These are phyloP conservation scores for Trematomus bernacchii DNA, from an alignment of 2,797 vertebrate species.

Conservation along the genomic window DNA sequence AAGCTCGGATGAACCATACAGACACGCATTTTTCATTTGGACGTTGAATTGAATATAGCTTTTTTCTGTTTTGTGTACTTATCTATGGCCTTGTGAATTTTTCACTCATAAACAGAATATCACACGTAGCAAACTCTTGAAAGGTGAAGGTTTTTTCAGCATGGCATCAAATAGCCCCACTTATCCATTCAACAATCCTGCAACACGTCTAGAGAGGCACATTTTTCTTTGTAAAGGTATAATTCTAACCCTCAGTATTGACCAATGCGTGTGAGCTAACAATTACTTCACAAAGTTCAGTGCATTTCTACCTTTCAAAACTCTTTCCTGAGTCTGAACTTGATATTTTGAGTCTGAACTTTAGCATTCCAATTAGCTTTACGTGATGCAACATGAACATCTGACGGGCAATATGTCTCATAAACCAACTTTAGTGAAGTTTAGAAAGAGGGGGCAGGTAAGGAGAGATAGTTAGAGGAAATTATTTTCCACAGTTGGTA, in stretches of 20 bases:
- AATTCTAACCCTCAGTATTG: slow-evolving; percentile 4
- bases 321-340: slow-evolving; percentile 16
- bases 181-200: background rate
- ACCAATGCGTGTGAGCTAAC: slow-evolving; percentile 18
- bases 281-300: background rate
- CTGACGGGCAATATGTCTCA: slow-evolving; percentile 11
- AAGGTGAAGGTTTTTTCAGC: background rate
- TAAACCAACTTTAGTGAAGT: slow-evolving; percentile 6
- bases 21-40: background rate
- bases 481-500: background rate
- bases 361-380: slow-evolving; percentile 33
- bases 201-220: background rate
- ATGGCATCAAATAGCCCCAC: background rate
- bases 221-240: background rate
- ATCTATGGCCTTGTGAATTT: background rate
- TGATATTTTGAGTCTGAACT: slow-evolving; percentile 10
- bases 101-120: slow-evolving; percentile 3
- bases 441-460: background rate
- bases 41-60: background rate
- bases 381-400: slow-evolving; percentile 38
- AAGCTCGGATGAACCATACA: background rate
- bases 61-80: background rate
- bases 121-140: background rate
- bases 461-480: too few species aligned
- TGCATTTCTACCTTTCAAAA: slow-evolving; percentile 10